Evolutionary conservation across 2,888 invertebrate species (phyloP).

Genomic region (Geotrupes spiniger): DNA sequence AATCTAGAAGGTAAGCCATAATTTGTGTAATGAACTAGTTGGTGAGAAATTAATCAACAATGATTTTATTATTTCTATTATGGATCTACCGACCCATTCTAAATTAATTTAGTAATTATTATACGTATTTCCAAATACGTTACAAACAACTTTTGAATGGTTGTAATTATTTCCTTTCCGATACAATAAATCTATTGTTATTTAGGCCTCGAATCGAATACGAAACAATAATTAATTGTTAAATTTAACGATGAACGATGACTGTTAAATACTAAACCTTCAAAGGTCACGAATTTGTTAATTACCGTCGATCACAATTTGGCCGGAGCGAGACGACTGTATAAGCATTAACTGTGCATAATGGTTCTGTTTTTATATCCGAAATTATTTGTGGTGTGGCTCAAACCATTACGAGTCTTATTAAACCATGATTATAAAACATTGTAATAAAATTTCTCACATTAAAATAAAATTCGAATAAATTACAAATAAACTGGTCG

Average conservation of each 20-base stretch:
- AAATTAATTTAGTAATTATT: constrained; percentile 21
- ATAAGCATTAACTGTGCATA: neutral
- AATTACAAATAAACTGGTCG: constrained; percentile 52
- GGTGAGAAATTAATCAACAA: too few species aligned
- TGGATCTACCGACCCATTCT: too few species aligned
- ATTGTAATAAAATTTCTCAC: constrained; percentile 53
- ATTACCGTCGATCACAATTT: constrained; percentile 48
- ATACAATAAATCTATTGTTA: constrained; percentile 51
- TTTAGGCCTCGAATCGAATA: constrained; percentile 37
- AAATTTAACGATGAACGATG: constrained; percentile 50
- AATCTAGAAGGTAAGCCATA: too few species aligned
- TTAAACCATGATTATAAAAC: constrained; percentile 54
- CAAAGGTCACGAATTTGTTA: constrained; percentile 51
- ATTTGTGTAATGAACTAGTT: too few species aligned
- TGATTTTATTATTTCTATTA: too few species aligned
- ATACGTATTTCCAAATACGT: constrained; percentile 16
- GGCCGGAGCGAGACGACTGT: constrained; percentile 30
- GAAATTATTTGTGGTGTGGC: constrained; percentile 44
- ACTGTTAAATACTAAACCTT: constrained; percentile 48
- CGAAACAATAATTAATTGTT: constrained; percentile 50
- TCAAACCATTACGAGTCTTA: constrained; percentile 49
- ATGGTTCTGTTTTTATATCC: constrained; percentile 9
- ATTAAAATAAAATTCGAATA: constrained; percentile 54
- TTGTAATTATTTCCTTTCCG: constrained; percentile 46
- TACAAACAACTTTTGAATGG: constrained; percentile 28